Percentiles rank a stretch among this genome's conserved stretches.
Evolutionary conservation across 1,140 invertebrate genomes (phyloP).

Genomic region (Drosophila tropicalis): DNA sequence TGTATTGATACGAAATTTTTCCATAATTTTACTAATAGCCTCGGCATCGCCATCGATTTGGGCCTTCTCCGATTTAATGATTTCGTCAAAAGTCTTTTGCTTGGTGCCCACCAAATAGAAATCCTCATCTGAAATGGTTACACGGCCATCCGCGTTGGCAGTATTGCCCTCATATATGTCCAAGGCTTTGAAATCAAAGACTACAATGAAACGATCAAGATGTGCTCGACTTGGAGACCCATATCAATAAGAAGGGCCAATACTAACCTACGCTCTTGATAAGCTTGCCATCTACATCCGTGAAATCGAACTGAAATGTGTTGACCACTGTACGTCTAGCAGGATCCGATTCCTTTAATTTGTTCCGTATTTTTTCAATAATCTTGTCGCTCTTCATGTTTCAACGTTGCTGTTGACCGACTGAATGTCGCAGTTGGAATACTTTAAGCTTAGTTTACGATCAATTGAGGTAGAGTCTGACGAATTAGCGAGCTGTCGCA

Average conservation of each 20-base stretch:
- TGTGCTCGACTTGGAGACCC: neutral
- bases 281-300: slow-evolving; percentile 72
- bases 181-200: slow-evolving; percentile 82
- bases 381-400: slow-evolving; percentile 77
- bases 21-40: slow-evolving; percentile 75
- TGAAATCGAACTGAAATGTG: slow-evolving; percentile 79
- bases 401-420: slow-evolving; percentile 31
- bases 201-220: slow-evolving; percentile 60
- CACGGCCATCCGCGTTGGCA: slow-evolving; percentile 53
- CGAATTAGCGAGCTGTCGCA: slow-evolving; percentile 60
- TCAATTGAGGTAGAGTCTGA: slow-evolving; percentile 67
- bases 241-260: neutral
- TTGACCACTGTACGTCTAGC: slow-evolving; percentile 70
- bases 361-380: slow-evolving; percentile 79
- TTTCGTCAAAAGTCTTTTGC: slow-evolving; percentile 66
- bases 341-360: slow-evolving; percentile 77
- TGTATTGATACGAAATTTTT: slow-evolving; percentile 72
- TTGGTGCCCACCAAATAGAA: slow-evolving; percentile 77
- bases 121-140: slow-evolving; percentile 75
- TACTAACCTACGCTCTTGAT: slow-evolving; percentile 78
- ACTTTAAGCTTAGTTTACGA: slow-evolving; percentile 39
- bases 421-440: slow-evolving; percentile 57
- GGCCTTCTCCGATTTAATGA: slow-evolving; percentile 64
- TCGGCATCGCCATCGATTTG: slow-evolving; percentile 68
- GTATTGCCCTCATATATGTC: slow-evolving; percentile 76